These are phyloP conservation scores for Cataglyphis livida DNA, from an alignment of 2,888 invertebrate species.

Conservation along the genomic window DNA sequence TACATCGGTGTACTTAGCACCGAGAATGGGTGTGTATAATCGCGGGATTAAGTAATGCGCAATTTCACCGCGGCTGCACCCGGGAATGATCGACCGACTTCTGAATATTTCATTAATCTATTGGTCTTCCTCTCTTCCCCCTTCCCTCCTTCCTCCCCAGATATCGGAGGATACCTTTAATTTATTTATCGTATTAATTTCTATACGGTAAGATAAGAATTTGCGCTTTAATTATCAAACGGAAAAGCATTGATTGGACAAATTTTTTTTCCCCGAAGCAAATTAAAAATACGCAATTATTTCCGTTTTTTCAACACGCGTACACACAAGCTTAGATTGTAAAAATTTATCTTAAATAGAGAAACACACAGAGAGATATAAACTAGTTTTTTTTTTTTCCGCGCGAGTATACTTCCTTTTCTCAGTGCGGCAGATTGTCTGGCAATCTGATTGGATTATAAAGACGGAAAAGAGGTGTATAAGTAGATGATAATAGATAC, in stretches of 20 bases:
- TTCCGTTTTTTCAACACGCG: background rate
- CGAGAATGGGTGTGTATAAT: conserved; percentile 54
- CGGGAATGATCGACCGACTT: background rate
- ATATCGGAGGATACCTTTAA: background rate
- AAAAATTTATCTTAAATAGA: background rate
- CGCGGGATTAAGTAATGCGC: conserved; percentile 49
- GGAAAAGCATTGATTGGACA: background rate
- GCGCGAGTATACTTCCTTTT: conserved; percentile 30
- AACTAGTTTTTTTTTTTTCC: background rate
- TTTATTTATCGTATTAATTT: background rate
- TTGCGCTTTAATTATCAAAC: background rate
- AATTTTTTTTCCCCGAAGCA: background rate
- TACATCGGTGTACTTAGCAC: conserved; percentile 64
- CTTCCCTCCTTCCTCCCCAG: no score
- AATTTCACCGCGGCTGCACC: background rate
- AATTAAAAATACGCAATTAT: conserved; percentile 16
- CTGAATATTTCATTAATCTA: background rate
- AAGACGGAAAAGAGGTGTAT: conserved; percentile 39
- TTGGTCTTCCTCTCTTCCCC: no score
- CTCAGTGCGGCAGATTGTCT: conserved; percentile 40
- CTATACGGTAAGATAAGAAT: background rate
- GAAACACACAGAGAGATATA: background rate
- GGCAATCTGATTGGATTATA: conserved; percentile 44
- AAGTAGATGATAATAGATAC: conserved; percentile 56
- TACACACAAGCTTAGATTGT: background rate